Evolutionary conservation across 2,113 vertebrate genomes (phyloP).

Genomic region (Acrocephalus arundinaceus): DNA sequence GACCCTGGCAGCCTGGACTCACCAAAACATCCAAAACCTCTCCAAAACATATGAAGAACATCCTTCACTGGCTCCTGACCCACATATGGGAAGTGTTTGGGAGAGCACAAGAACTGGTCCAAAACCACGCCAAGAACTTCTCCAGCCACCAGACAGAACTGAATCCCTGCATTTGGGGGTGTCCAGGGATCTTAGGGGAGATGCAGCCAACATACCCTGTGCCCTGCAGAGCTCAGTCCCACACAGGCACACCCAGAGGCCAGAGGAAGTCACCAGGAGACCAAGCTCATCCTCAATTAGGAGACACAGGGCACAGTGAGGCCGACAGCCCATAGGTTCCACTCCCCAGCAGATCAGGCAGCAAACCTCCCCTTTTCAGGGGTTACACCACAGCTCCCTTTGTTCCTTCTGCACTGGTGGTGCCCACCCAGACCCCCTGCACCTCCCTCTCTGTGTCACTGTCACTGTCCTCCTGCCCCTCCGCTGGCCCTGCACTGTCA

Average conservation of each 20-base stretch:
- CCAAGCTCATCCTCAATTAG: neutral
- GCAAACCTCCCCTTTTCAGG: neutral
- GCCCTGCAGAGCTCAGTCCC: neutral
- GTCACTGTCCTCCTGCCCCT: neutral
- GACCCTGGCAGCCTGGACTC: neutral
- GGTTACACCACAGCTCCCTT: neutral
- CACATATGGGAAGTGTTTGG: neutral
- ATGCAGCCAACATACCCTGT: neutral
- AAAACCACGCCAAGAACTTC: neutral
- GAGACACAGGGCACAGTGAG: neutral
- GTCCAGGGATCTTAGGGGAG: neutral
- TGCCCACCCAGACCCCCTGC: neutral
- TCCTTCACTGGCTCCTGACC: neutral
- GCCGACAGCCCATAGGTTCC: accelerated
- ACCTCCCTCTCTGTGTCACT: neutral
- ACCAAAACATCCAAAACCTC: neutral
- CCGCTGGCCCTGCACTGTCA: neutral
- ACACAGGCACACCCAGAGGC: neutral
- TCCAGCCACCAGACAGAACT: neutral
- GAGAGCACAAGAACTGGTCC: neutral
- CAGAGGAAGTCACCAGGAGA: neutral
- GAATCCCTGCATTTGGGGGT: accelerated
- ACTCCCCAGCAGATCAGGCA: neutral
- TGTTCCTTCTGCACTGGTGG: neutral
- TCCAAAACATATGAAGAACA: neutral